These are phyloP conservation scores for Sminthurinus aureus DNA, from an alignment of 2,888 invertebrate genomes.

Conservation along the genomic window DNA sequence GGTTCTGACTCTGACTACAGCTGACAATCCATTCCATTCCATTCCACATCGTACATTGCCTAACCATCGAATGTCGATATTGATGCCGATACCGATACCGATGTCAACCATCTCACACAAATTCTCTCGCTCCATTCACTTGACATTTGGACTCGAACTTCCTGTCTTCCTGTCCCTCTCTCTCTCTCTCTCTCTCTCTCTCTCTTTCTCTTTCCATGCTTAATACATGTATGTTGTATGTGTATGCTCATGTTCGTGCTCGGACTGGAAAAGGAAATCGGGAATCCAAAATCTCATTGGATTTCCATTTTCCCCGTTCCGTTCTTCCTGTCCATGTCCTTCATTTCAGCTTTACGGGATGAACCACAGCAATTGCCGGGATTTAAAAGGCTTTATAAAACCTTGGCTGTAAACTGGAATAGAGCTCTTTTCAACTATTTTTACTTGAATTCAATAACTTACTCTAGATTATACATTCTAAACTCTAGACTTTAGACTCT, in stretches of 20 bases:
- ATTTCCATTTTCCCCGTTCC: not conserved
- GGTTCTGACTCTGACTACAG: not conserved
- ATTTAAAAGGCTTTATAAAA: no score
- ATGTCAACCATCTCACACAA: not conserved
- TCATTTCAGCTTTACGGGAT: not conserved
- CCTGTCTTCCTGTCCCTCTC: not conserved
- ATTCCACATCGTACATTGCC: not conserved
- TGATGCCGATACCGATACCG: no score
- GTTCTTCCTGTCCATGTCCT: not conserved
- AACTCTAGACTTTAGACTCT: no score
- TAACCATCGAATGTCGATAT: no score
- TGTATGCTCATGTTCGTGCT: no score
- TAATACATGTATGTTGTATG: no score
- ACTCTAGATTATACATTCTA: no score
- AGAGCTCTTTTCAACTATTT: no score
- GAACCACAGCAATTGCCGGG: not conserved
- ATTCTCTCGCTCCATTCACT: constrained; percentile 11
- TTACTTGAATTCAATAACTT: no score
- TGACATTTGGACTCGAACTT: constrained; percentile 15
- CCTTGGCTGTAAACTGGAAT: no score
- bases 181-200: not conserved
- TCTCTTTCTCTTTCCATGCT: not conserved
- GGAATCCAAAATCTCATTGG: not conserved
- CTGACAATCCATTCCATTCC: not conserved
- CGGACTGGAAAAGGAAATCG: not conserved